Evolutionary conservation across 2,113 vertebrate genomes (phyloP).

Genomic region (Dinomys branickii): DNA sequence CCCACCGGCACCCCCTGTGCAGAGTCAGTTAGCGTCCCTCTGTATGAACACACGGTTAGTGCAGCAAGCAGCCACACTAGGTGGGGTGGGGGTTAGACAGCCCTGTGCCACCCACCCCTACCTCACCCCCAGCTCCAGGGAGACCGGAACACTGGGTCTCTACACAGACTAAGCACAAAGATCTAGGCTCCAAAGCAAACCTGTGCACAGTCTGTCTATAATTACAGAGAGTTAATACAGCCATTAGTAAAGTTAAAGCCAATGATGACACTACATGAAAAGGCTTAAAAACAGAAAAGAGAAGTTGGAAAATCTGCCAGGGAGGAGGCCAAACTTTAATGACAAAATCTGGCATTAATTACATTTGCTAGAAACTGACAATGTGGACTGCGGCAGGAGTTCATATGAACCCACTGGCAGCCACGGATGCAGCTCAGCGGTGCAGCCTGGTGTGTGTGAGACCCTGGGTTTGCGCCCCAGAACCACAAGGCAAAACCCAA

Average conservation of each 20-base stretch:
- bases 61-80: neutral
- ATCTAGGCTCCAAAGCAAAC: neutral
- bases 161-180: conserved; percentile 12
- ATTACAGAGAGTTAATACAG: neutral
- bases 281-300: neutral
- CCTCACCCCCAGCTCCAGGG: neutral
- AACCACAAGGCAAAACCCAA: neutral
- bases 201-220: neutral
- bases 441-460: neutral
- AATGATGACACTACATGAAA: neutral
- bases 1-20: neutral
- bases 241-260: conserved; percentile 7
- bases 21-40: neutral
- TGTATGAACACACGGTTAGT: neutral
- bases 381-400: neutral
- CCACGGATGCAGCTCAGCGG: neutral
- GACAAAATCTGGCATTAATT: neutral
- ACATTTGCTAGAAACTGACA: neutral
- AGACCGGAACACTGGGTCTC: neutral
- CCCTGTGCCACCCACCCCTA: neutral
- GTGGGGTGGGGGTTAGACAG: neutral
- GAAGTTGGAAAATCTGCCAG: neutral
- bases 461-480: neutral
- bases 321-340: neutral
- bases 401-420: neutral